A percentile compares a stretch with the other conserved stretches of the same genome.
Conservation (phyloP, 2,888 invertebrate species). For the Polydrusus cervinus region DNA sequence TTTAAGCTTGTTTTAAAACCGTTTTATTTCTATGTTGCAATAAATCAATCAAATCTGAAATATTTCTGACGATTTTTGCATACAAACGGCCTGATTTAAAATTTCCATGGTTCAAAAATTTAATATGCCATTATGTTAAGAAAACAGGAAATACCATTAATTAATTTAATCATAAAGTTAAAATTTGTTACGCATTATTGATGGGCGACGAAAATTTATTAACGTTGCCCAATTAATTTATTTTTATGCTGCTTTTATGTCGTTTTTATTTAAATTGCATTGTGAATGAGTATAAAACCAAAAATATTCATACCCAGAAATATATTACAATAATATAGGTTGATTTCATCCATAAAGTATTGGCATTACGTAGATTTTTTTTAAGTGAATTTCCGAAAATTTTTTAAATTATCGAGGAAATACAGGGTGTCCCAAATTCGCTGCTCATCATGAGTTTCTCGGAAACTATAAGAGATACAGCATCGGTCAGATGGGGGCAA, state of each 20-base stretch:
- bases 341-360: too few species aligned
- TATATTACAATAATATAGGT: not conserved
- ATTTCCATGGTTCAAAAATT: slow-evolving; percentile 4
- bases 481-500: too few species aligned
- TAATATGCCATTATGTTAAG: slow-evolving; percentile 16
- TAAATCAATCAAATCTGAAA: slow-evolving; percentile 17
- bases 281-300: not conserved
- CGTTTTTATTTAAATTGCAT: slow-evolving; percentile 17
- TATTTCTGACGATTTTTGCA: slow-evolving; percentile 9
- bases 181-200: slow-evolving; percentile 26
- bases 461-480: too few species aligned
- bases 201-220: slow-evolving; percentile 18
- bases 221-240: slow-evolving; percentile 7
- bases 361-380: too few species aligned
- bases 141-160: slow-evolving; percentile 29
- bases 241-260: not conserved
- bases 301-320: not conserved
- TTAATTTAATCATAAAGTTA: slow-evolving; percentile 9
- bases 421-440: too few species aligned
- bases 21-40: not conserved
- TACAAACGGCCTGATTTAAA: slow-evolving; percentile 21
- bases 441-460: too few species aligned
- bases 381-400: too few species aligned
- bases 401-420: too few species aligned
- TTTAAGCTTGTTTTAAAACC: not conserved